A percentile compares a stretch with the other conserved stretches of the same genome.
phyloP scores from a whole-genome alignment of 2,113 vertebrate genomes.

The Melanerpes formicivorus region DNA sequence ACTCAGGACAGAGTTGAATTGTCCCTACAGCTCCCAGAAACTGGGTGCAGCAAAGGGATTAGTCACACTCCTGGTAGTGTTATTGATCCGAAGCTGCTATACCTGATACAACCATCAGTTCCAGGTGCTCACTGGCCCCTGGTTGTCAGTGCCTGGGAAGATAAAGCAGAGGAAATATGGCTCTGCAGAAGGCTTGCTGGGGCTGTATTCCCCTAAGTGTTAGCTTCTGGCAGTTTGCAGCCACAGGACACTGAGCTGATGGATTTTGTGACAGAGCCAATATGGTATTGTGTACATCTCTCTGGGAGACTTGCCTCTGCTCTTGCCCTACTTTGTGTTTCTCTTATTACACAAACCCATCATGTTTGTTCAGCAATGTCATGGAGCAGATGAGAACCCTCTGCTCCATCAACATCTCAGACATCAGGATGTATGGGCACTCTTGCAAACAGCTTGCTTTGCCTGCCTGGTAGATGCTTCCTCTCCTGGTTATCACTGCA shows the following conservation, averaged over 20 bases:
- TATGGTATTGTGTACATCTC: not conserved
- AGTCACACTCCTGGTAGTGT: not conserved
- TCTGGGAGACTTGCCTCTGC: not conserved
- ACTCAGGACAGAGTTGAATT: not conserved
- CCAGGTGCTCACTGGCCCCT: fast-evolving
- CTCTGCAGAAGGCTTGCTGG: not conserved
- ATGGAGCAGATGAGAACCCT: not conserved
- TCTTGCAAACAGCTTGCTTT: not conserved
- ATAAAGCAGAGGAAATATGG: slow-evolving; percentile 17
- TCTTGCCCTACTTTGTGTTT: not conserved
- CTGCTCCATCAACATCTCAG: not conserved
- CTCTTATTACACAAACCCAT: not conserved
- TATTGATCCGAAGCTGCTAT: not conserved
- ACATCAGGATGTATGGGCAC: not conserved
- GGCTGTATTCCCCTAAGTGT: not conserved
- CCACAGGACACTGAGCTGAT: not conserved
- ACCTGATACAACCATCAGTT: not conserved
- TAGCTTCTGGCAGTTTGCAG: slow-evolving; percentile 32
- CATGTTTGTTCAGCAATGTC: not conserved
- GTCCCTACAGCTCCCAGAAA: not conserved
- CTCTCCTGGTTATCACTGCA: not conserved
- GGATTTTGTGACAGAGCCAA: slow-evolving; percentile 41
- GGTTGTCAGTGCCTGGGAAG: slow-evolving; percentile 7
- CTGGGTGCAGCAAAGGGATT: not conserved
- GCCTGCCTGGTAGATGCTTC: not conserved